A percentile compares a stretch with the other conserved stretches of the same genome.
These are phyloP conservation scores for Rynchops niger DNA, from an alignment of 2,113 vertebrate genomes.

Conservation along the genomic window DNA sequence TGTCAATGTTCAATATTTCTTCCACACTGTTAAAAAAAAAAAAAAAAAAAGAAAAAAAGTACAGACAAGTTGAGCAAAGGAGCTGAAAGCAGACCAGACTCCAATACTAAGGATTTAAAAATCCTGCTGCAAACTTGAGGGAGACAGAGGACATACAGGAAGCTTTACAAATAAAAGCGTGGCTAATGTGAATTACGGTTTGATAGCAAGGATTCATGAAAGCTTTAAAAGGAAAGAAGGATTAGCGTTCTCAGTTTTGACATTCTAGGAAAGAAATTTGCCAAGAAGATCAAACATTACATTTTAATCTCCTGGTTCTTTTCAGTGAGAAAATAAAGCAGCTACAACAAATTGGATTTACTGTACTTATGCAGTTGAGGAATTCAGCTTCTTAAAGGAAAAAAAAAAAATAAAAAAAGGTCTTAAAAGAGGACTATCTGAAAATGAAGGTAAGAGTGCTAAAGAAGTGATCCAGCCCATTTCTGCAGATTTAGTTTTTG, in stretches of 20 bases:
- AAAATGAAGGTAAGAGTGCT: neutral
- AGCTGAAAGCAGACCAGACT: neutral
- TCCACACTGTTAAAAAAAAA: neutral
- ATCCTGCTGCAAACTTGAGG: neutral
- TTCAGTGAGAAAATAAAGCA: constrained; percentile 25
- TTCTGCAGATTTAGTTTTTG: neutral
- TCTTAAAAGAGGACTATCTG: neutral
- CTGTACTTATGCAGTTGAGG: neutral
- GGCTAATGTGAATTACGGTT: neutral
- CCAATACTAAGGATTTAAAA: neutral
- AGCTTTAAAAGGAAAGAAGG: constrained; percentile 2
- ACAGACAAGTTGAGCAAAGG: neutral
- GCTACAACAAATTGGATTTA: constrained; percentile 19
- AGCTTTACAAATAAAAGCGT: neutral
- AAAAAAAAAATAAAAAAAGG: neutral
- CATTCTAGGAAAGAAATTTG: neutral
- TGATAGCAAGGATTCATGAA: neutral
- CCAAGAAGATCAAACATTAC: neutral
- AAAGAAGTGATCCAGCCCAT: neutral
- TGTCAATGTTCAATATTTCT: neutral
- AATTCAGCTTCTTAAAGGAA: neutral
- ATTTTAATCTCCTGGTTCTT: neutral
- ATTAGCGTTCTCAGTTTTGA: constrained; percentile 3
- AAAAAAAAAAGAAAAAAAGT: too few species aligned
- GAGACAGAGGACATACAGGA: neutral